Evolutionary conservation across 2,888 invertebrate genomes (phyloP).

Genomic region (Dryocosmus kuriphilus): DNA sequence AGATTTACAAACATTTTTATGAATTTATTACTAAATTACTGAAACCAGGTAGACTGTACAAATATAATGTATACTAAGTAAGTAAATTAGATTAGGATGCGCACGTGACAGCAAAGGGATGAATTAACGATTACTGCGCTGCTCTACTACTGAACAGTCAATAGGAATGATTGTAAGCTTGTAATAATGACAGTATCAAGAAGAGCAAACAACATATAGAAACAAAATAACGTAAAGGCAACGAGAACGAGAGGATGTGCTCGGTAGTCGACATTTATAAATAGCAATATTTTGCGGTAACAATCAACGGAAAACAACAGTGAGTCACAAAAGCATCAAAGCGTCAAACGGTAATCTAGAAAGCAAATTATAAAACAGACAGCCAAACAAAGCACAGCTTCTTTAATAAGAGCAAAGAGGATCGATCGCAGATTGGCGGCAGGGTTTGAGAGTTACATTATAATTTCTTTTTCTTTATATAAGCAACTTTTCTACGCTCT

Average conservation of each 20-base stretch:
- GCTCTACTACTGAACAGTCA: slow-evolving; percentile 31
- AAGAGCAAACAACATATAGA: slow-evolving; percentile 35
- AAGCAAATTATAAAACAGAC: slow-evolving; percentile 46
- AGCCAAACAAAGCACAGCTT: slow-evolving; percentile 47
- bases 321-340: slow-evolving; percentile 49
- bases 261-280: slow-evolving; percentile 7
- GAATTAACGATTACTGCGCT: slow-evolving; percentile 21
- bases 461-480: slow-evolving; percentile 17
- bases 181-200: slow-evolving; percentile 29
- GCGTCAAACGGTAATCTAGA: slow-evolving; percentile 56
- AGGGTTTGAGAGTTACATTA: slow-evolving; percentile 30
- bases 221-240: slow-evolving; percentile 9
- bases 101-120: slow-evolving; percentile 16
- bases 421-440: slow-evolving; percentile 43
- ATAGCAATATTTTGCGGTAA: slow-evolving; percentile 27
- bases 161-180: slow-evolving; percentile 17
- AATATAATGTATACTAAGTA: not conserved
- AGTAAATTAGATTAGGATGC: slow-evolving; percentile 17
- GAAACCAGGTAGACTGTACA: slow-evolving; percentile 27
- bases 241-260: slow-evolving; percentile 36
- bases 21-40: not conserved
- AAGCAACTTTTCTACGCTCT: slow-evolving; percentile 22
- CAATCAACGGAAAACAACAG: slow-evolving; percentile 44
- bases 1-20: not conserved
- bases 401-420: slow-evolving; percentile 40